Evolutionary conservation across 2,888 invertebrate genomes (phyloP).

Genomic region (Xestia xanthographa): DNA sequence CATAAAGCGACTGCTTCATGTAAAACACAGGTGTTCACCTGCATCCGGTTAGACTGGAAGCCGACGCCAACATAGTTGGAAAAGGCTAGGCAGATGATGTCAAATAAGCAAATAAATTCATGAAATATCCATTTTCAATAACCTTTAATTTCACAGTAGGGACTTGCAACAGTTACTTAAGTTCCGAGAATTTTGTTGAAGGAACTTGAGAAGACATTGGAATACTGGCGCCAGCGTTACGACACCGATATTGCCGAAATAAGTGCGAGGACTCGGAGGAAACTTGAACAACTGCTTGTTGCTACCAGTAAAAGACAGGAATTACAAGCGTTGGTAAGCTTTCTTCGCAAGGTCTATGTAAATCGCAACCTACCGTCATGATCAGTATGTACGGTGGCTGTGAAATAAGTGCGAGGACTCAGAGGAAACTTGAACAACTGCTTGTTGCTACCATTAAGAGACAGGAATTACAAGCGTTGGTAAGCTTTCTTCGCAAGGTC

Average conservation of each 20-base stretch:
- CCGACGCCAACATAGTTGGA: too few relatives aligned
- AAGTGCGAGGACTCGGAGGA: conserved; percentile 70
- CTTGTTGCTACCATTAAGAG: conserved; percentile 73
- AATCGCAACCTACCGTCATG: not conserved
- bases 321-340: conserved; percentile 79
- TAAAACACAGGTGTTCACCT: not conserved
- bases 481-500: conserved; percentile 55
- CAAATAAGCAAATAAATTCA: not conserved
- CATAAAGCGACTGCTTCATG: too few relatives aligned
- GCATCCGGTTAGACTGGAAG: too few relatives aligned
- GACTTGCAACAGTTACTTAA: not conserved
- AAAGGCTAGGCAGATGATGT: too few relatives aligned
- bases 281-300: conserved; percentile 77
- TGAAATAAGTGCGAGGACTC: conserved; percentile 73
- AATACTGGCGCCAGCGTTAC: conserved; percentile 89
- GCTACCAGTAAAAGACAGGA: conserved; percentile 75
- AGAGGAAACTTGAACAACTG: conserved; percentile 77
- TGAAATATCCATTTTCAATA: not conserved
- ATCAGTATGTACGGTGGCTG: not conserved
- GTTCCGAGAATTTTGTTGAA: conserved; percentile 63
- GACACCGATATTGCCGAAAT: conserved; percentile 77
- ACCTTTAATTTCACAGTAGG: not conserved
- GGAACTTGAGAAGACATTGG: conserved; percentile 93
- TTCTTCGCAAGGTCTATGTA: not conserved
- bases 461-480: conserved; percentile 80